Evolutionary conservation across 2,888 invertebrate species (phyloP).

Genomic region (Sclerodermus sp.): DNA sequence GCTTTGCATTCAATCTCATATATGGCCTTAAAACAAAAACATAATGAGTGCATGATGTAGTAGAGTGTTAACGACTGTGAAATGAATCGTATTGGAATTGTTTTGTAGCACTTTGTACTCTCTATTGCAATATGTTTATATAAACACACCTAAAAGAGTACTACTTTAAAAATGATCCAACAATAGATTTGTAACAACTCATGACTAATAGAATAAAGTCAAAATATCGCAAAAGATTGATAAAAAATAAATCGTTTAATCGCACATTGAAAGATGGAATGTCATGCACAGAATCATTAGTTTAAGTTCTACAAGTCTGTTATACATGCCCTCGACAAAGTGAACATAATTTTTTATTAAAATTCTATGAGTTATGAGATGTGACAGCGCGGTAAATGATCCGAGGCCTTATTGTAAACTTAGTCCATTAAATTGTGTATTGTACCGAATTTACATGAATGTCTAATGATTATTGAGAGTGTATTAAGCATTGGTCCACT

Average conservation of each 20-base stretch:
- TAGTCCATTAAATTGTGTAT: conserved; percentile 32
- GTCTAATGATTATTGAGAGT: conserved; percentile 26
- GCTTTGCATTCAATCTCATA: conserved; percentile 41
- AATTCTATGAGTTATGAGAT: conserved; percentile 21
- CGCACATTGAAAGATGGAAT: too few species aligned
- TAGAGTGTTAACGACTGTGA: conserved; percentile 29
- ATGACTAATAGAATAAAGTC: conserved; percentile 22
- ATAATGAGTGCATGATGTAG: conserved; percentile 29
- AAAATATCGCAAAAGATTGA: too few species aligned
- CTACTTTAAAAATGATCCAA: conserved; percentile 26
- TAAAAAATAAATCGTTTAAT: too few species aligned
- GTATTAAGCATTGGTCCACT: conserved; percentile 27
- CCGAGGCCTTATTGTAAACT: conserved; percentile 45
- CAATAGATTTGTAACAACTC: conserved; percentile 29
- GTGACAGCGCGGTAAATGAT: conserved; percentile 34
- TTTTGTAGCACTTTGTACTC: conserved; percentile 45
- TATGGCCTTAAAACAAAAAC: conserved; percentile 45
- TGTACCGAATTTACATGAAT: conserved; percentile 30
- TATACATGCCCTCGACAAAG: too few species aligned
- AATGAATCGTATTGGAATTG: conserved; percentile 42
- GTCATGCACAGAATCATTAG: too few species aligned
- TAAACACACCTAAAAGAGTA: conserved; percentile 27
- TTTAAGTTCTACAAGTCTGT: too few species aligned
- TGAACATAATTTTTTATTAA: not conserved
- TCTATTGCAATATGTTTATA: conserved; percentile 40